A percentile compares a stretch with the other conserved stretches of the same genome.
phyloP scores from a whole-genome alignment of 1,140 invertebrate species.

The Drosophila pallidifrons region DNA sequence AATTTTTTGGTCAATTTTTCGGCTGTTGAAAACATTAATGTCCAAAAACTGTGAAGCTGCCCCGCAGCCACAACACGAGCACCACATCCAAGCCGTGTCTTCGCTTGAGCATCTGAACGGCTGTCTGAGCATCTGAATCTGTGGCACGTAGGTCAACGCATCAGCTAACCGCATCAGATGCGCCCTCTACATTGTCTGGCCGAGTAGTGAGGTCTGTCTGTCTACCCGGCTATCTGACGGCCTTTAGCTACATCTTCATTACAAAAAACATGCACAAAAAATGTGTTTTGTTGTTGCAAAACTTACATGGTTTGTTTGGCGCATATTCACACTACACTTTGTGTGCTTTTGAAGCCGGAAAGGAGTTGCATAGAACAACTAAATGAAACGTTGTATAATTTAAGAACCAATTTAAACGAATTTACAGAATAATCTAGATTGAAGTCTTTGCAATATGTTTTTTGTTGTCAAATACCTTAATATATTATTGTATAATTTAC shows the following conservation, averaged over 20 bases:
- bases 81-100: conserved; percentile 46
- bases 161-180: conserved; percentile 50
- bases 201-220: conserved; percentile 20
- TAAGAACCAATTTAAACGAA: background rate
- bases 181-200: conserved; percentile 29
- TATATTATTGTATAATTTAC: background rate
- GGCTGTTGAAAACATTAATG: conserved; percentile 41
- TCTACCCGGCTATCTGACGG: conserved; percentile 54
- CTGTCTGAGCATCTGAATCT: conserved; percentile 71
- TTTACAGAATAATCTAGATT: background rate
- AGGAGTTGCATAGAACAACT: conserved; percentile 5
- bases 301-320: conserved; percentile 60
- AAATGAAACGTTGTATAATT: conserved; percentile 4
- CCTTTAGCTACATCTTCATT: conserved; percentile 62
- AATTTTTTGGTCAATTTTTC: conserved; percentile 41
- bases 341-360: conserved; percentile 7
- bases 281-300: conserved; percentile 64
- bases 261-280: conserved; percentile 55
- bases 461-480: background rate
- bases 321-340: conserved; percentile 68
- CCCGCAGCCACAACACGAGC: conserved; percentile 43
- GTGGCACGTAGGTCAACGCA: conserved; percentile 78
- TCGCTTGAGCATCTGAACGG: conserved; percentile 52
- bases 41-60: conserved; percentile 74
- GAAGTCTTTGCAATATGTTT: background rate